Percentiles rank a stretch among this genome's conserved stretches.
These are phyloP conservation scores for Leptocoma aspasia DNA, from an alignment of 2,113 vertebrate species.

Conservation along the genomic window DNA sequence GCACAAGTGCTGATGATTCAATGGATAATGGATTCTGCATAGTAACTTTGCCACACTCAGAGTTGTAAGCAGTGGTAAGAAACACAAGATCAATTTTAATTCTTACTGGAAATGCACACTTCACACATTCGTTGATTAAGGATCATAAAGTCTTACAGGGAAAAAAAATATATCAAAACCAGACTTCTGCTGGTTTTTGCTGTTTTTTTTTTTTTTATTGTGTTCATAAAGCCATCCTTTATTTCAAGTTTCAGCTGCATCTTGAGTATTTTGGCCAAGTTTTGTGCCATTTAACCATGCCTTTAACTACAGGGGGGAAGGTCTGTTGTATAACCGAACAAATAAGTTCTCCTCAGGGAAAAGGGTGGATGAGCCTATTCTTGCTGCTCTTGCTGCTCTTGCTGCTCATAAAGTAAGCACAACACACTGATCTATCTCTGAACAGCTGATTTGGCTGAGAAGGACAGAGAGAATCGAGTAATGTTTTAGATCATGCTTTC, in stretches of 20 bases:
- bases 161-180: rapidly evolving
- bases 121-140: neutral
- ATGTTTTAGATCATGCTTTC: slow-evolving; percentile 9
- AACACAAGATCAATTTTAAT: neutral
- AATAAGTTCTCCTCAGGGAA: neutral
- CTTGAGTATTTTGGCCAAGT: neutral
- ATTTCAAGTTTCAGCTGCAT: neutral
- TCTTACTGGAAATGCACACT: neutral
- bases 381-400: neutral
- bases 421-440: neutral
- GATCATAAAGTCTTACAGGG: neutral
- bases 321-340: neutral
- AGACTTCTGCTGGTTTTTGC: neutral
- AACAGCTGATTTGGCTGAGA: neutral
- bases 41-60: neutral
- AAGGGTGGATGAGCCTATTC: neutral
- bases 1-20: neutral
- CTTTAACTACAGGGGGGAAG: neutral
- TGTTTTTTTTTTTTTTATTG: neutral
- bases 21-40: neutral
- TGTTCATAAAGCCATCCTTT: neutral
- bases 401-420: neutral
- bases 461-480: neutral
- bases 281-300: neutral
- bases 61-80: neutral